Conservation (phyloP, 2,797 vertebrate genomes). For the Furcifer pardalis region DNA sequence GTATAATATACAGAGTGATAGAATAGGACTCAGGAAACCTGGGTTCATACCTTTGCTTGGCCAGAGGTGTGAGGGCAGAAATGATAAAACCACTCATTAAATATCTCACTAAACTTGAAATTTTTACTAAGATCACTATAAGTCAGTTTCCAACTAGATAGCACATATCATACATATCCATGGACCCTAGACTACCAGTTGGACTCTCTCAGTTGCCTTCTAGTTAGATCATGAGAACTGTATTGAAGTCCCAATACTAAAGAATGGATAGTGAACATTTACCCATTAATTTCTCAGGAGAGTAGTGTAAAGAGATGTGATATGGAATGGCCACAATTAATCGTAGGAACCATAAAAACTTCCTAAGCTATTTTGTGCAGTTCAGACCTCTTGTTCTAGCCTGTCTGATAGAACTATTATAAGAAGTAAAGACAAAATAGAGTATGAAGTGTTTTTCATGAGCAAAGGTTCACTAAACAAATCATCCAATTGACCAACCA, state of each 20-base stretch:
- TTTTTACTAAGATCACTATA: too few species aligned
- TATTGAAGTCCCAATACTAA: neutral
- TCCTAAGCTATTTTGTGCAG: neutral
- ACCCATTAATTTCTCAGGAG: neutral
- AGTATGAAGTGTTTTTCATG: neutral
- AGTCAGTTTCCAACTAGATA: too few species aligned
- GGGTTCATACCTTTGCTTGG: too few species aligned
- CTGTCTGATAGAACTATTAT: neutral
- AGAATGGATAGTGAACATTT: neutral
- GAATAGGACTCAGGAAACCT: too few species aligned
- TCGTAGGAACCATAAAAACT: neutral
- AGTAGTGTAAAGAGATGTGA: too few species aligned
- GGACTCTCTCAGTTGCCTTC: neutral
- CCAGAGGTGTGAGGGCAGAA: too few species aligned
- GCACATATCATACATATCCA: too few species aligned
- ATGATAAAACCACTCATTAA: too few species aligned
- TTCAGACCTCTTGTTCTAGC: neutral
- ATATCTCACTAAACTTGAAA: too few species aligned
- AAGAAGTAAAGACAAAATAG: neutral
- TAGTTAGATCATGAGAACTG: neutral
- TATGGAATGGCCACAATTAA: neutral
- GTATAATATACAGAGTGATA: too few species aligned
- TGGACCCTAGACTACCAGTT: neutral
- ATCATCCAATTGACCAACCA: too few species aligned
- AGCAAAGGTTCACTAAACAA: neutral